These are phyloP conservation scores for Esox masquinongy DNA, from an alignment of 2,797 vertebrate genomes.

Conservation along the genomic window DNA sequence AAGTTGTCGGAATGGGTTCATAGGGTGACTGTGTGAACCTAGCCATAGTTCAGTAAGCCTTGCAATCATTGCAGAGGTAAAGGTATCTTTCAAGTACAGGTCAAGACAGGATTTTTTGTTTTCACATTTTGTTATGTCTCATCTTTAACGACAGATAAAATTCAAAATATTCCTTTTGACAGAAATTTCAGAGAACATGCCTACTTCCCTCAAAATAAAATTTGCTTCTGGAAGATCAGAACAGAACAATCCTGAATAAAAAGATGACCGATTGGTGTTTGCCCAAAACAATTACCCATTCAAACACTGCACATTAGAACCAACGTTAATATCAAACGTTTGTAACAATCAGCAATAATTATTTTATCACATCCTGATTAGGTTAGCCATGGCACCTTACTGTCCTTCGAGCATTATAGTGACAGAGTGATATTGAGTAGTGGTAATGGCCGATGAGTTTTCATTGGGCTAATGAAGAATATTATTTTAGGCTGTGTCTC, in stretches of 20 bases:
- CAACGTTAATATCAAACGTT: background rate
- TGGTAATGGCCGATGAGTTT: background rate
- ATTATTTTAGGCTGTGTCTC: background rate
- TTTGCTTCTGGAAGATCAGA: background rate
- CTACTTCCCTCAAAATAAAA: background rate
- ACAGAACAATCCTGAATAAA: background rate
- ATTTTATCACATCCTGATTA: background rate
- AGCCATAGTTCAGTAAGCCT: too few relatives aligned
- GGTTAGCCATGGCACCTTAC: background rate
- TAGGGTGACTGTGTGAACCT: too few relatives aligned
- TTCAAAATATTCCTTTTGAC: background rate
- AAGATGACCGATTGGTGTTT: background rate
- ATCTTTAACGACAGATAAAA: too few relatives aligned
- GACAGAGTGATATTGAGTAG: background rate
- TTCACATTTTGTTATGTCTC: too few relatives aligned
- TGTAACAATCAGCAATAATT: background rate
- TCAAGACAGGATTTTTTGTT: too few relatives aligned
- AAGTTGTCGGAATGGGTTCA: too few relatives aligned
- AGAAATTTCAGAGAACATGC: background rate
- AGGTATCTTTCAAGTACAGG: too few relatives aligned
- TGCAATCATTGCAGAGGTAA: too few relatives aligned
- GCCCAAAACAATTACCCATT: background rate
- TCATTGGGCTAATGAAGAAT: constrained; percentile 11
- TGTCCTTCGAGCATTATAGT: background rate
- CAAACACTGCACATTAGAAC: background rate